Evolutionary conservation across 2,113 vertebrate genomes (phyloP), one percentile per base, ranked within the genome.

Genomic region (Grallaria varia): DNA sequence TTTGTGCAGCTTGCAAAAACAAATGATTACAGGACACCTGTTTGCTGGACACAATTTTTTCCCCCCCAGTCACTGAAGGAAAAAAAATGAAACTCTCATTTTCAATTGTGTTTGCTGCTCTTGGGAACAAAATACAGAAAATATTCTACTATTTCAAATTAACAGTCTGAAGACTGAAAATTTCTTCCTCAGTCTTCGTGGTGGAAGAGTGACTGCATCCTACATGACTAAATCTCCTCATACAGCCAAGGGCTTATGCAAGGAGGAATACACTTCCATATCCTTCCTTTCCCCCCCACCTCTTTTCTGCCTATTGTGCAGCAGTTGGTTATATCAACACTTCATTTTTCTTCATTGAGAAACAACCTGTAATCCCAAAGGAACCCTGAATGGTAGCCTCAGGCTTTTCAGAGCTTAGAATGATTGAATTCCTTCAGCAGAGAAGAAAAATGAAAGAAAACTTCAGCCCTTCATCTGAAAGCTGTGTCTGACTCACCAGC

Each of bases 401-500:
- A 84, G 23, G 13, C 27, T 87, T 90, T 90, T 79, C 66, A 76
- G 79, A 62, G 23, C 24, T 87, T 58, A 74, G 47, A 45, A 40
- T 58, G 9, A 56, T 94, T 87, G 68, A 67, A 71, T 85, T 85
- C 62, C 56, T 77, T 83, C 74, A 80, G 25, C 52, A 89, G 55
- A 84, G 72, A 71, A 64, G 14, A 79, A 86, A 69, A 94, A 73
- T 22, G 18, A 69, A 94, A 83, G 40, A 90, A 82, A 91, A 39
- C 28, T 85, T 92, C 56, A 68, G 13, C 44, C 87, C 73, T 77
- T 91, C 89, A 21, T 72, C 67, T 63, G 37, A 91, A 90, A 69
- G 14, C 53, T 78, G 13, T 84, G 56, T 83, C 87, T 95, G 96
- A 95, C 82, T 96, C 95, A 94, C 52, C 76, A 87, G 55, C 90